phyloP scores from a whole-genome alignment of 2,888 invertebrate species.

The Drosophila rellima region DNA sequence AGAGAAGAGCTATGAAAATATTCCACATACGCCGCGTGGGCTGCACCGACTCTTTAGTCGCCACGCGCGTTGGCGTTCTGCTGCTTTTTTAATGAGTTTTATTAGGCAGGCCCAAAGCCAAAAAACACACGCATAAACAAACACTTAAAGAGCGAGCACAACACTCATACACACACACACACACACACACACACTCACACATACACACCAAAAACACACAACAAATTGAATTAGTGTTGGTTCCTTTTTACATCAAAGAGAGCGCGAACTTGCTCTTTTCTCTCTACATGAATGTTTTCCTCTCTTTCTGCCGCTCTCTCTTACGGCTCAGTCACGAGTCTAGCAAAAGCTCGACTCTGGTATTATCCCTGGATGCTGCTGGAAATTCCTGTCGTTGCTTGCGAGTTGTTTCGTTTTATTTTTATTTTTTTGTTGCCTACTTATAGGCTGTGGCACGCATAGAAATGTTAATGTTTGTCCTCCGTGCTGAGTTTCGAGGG shows the following conservation, averaged over 20 bases:
- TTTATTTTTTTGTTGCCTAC: slow-evolving; percentile 59
- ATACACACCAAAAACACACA: slow-evolving; percentile 19
- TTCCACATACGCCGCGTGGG: slow-evolving; percentile 70
- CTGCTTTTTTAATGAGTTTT: slow-evolving; percentile 79
- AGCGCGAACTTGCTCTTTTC: slow-evolving; percentile 13
- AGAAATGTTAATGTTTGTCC: slow-evolving; percentile 78
- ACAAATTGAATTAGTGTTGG: slow-evolving; percentile 72
- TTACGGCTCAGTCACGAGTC: slow-evolving; percentile 52
- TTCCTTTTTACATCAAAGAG: slow-evolving; percentile 48
- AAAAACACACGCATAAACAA: slow-evolving; percentile 73
- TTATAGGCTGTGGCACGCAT: slow-evolving; percentile 72
- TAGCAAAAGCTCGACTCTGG: slow-evolving; percentile 71
- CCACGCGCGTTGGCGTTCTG: slow-evolving; percentile 40
- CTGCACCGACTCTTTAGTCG: slow-evolving; percentile 20
- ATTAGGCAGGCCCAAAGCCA: slow-evolving; percentile 63
- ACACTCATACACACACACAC: slow-evolving; percentile 15
- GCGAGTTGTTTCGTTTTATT: slow-evolving; percentile 16
- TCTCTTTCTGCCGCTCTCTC: slow-evolving; percentile 16
- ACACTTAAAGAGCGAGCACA: slow-evolving; percentile 73
- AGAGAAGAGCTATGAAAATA: slow-evolving; percentile 39
- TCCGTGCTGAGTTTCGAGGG: slow-evolving; percentile 63
- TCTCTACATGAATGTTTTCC: neutral
- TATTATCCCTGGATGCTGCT: slow-evolving; percentile 81
- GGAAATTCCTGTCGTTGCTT: slow-evolving; percentile 62
- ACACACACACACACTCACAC: slow-evolving; percentile 5